Percentiles rank a stretch among this genome's conserved stretches.
Evolutionary conservation across 2,797 vertebrate genomes (phyloP).

Genomic region (Scolopax rusticola): DNA sequence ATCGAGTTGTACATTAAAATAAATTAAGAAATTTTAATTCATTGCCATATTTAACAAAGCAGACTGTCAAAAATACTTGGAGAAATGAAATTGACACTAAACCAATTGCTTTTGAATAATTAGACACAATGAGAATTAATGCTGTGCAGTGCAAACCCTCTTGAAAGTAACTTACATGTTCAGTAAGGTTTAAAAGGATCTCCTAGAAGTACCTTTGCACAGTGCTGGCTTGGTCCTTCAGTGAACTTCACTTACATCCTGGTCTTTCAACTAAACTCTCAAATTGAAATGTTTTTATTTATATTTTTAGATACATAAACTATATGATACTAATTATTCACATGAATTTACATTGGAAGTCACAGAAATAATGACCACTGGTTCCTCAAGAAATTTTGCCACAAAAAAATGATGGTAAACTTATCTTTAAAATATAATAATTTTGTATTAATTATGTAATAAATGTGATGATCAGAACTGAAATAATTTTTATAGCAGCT

Average conservation of each 20-base stretch:
- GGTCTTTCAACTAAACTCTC: neutral
- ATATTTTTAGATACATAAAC: neutral
- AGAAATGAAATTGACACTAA: neutral
- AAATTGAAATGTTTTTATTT: neutral
- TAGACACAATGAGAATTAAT: neutral
- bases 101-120: neutral
- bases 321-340: neutral
- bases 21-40: neutral
- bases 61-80: neutral
- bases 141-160: neutral
- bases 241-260: neutral
- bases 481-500: neutral
- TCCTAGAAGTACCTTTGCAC: neutral
- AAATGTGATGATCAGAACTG: neutral
- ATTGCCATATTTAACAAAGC: neutral
- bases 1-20: neutral
- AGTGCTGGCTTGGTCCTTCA: neutral
- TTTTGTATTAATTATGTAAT: neutral
- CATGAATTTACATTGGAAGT: neutral
- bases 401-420: neutral
- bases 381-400: neutral
- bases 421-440: neutral
- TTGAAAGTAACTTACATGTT: neutral
- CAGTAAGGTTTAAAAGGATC: neutral
- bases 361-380: neutral